Base-by-base conservation (phyloP, 1,140 invertebrate species). In the Drosophila nigrodunni region DNA sequence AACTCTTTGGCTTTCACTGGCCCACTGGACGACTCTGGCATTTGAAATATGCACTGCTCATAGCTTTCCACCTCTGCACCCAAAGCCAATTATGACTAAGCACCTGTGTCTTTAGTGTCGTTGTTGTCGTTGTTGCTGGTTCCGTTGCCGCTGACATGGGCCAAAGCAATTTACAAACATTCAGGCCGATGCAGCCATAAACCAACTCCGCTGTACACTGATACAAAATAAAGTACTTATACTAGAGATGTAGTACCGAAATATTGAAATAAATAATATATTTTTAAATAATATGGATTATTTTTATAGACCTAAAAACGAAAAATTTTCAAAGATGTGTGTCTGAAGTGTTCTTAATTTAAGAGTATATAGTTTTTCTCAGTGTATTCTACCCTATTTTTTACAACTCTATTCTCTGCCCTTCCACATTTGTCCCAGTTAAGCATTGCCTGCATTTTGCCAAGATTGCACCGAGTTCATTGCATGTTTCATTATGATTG, bases 401-500 rank as follows among this genome's bases (percentile, higher is more conserved):
- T 30, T 30, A 30, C 25, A 0, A 18, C 46, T 18, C 46, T 10
- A 21, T 21, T 0, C 46, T 3, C 46, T 10, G 2, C 13, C 9
- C 46, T 50, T 30, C 25, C 54, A 2, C 37, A 11, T 41, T 57
- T 66, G 71, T 41, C 30, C 64, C 64, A 44, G 39, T 54, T 68
- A 52, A 55, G 47, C 44, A 8, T 35, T 35, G 59, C 37, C 57
- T 35, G 60, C 39, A 58, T 52, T 72, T 52, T 4, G 10, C 21
- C 8, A 37, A 11, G 18, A 34, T 47, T 47, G 61, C 46, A 35
- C 15, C 11, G 35, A 21, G 47, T 44, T 9, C 35, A 13, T 83
- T 73, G 81, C 81, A 85, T 80, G 72, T 61, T 71, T 35, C 47
- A 78, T 68, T 79, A 76, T 85, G 80, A 85, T 83, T 83, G 73